phyloP scores from a whole-genome alignment of 2,113 vertebrate genomes.

The Jaculus jaculus region DNA sequence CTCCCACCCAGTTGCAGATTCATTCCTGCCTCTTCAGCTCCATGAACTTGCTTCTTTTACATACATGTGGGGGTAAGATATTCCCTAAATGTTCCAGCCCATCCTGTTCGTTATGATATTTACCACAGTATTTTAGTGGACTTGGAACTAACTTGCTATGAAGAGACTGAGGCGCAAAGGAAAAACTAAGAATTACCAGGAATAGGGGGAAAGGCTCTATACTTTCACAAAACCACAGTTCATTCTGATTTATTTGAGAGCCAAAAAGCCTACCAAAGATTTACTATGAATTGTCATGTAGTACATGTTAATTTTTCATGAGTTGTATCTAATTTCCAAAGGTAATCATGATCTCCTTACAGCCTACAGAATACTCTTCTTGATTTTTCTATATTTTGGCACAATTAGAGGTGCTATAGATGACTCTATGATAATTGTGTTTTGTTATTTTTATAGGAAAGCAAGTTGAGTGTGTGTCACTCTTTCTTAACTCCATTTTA shows the following conservation, averaged over 20 bases:
- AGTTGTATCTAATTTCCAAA: background rate
- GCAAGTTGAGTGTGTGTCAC: background rate
- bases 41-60: background rate
- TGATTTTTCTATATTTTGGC: background rate
- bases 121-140: background rate
- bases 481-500: background rate
- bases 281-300: background rate
- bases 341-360: background rate
- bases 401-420: background rate
- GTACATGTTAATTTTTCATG: background rate
- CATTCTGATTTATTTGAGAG: background rate
- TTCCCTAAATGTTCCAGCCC: background rate
- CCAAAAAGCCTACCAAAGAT: background rate
- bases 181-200: background rate
- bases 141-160: background rate
- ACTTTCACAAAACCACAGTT: background rate
- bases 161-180: background rate
- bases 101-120: background rate
- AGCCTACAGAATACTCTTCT: background rate
- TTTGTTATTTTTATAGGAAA: constrained; percentile 12
- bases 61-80: background rate
- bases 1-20: background rate
- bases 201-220: background rate
- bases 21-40: background rate
- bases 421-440: background rate